These are phyloP conservation scores for Sepiola atlantica DNA, from an alignment of 2,888 invertebrate genomes.

Conservation along the genomic window DNA sequence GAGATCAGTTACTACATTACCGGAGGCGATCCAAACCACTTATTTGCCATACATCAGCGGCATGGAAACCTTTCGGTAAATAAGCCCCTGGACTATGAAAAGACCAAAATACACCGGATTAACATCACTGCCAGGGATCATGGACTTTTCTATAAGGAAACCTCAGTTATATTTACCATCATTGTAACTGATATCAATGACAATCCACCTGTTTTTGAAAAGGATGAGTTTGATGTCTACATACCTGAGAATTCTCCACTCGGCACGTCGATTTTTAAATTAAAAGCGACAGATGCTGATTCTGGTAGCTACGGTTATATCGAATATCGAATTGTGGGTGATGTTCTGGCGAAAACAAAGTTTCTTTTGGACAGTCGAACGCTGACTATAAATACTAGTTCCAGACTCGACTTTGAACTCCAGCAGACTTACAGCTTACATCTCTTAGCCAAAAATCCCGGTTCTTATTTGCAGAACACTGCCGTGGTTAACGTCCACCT, in stretches of 20 bases:
- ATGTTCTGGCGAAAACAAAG: constrained; percentile 75
- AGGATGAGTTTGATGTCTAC: constrained; percentile 84
- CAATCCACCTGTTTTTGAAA: constrained; percentile 90
- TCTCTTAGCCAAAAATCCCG: constrained; percentile 90
- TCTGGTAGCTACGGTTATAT: constrained; percentile 90
- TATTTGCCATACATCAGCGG: constrained; percentile 85
- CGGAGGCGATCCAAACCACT: constrained; percentile 84
- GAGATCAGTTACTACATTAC: constrained; percentile 82
- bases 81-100: constrained; percentile 89
- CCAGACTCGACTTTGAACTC: constrained; percentile 91
- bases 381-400: constrained; percentile 85
- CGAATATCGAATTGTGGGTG: constrained; percentile 86
- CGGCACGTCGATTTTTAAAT: constrained; percentile 79
- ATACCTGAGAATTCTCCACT: constrained; percentile 88
- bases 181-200: constrained; percentile 90
- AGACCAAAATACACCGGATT: constrained; percentile 86
- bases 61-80: constrained; percentile 88
- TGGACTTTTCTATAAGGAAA: constrained; percentile 85
- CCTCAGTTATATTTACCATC: constrained; percentile 87
- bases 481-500: constrained; percentile 63
- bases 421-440: constrained; percentile 83
- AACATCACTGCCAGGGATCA: constrained; percentile 91
- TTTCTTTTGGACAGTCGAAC: constrained; percentile 86
- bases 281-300: constrained; percentile 88
- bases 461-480: constrained; percentile 78